These are phyloP conservation scores for Cheilosia scutellata DNA, from an alignment of 2,888 invertebrate species.

Conservation along the genomic window DNA sequence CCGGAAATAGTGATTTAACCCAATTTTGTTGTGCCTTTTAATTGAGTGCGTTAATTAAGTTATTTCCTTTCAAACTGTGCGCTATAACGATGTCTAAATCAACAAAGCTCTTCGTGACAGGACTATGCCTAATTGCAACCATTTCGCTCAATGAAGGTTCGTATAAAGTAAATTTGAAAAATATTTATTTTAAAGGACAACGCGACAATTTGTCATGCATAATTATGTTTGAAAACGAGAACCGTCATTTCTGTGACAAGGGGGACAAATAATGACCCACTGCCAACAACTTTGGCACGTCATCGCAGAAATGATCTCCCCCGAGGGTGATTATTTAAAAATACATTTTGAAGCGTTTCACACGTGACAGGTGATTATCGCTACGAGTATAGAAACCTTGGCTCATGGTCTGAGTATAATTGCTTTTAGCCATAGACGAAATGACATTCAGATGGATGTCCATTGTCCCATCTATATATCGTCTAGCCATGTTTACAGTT, in stretches of 20 bases:
- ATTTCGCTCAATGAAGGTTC: slow-evolving; percentile 70
- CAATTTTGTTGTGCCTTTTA: slow-evolving; percentile 41
- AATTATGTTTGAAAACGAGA: slow-evolving; percentile 6
- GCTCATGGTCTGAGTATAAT: slow-evolving; percentile 48
- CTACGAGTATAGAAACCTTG: slow-evolving; percentile 40
- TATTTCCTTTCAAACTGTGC: slow-evolving; percentile 5
- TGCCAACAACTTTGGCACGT: slow-evolving; percentile 5
- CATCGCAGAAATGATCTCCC: slow-evolving; percentile 7
- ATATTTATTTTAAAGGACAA: slow-evolving; percentile 37
- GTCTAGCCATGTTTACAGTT: slow-evolving; percentile 25
- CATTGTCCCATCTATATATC: slow-evolving; percentile 23
- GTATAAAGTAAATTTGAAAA: slow-evolving; percentile 31
- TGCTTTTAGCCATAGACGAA: slow-evolving; percentile 22
- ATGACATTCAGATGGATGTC: slow-evolving; percentile 44
- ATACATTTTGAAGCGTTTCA: slow-evolving; percentile 11
- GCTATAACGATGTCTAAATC: slow-evolving; percentile 58
- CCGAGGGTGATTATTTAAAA: slow-evolving; percentile 3
- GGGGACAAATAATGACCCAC: slow-evolving; percentile 31
- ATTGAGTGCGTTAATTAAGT: slow-evolving; percentile 68
- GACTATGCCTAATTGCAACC: slow-evolving; percentile 63
- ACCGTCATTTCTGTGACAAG: slow-evolving; percentile 12
- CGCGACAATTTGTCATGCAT: slow-evolving; percentile 5
- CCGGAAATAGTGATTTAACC: slow-evolving; percentile 72
- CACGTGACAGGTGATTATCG: slow-evolving; percentile 68
- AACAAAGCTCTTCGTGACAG: slow-evolving; percentile 66